A percentile compares a stretch with the other conserved stretches of the same genome.
Evolutionary conservation across 2,113 vertebrate genomes (phyloP).

Genomic region (Rattus rattus): DNA sequence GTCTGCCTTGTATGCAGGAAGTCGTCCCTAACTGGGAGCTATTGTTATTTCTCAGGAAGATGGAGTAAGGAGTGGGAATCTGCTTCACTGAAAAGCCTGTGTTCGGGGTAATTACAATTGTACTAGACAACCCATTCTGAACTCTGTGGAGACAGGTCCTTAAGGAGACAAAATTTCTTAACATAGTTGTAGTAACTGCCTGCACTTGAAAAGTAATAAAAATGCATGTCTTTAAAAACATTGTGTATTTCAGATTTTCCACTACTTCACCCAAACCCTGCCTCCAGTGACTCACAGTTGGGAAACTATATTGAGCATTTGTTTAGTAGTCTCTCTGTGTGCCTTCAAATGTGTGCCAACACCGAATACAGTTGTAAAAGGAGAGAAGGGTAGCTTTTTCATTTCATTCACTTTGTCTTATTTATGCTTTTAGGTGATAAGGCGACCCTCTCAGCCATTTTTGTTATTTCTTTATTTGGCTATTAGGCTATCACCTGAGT

Average conservation of each 20-base stretch:
- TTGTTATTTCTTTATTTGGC: constrained; percentile 4
- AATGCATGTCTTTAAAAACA: constrained; percentile 66
- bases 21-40: constrained; percentile 5
- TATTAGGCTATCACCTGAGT: constrained; percentile 30
- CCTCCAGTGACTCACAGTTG: constrained; percentile 55
- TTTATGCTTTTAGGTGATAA: constrained; percentile 23
- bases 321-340: not conserved
- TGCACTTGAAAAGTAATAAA: constrained; percentile 65
- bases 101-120: constrained; percentile 40
- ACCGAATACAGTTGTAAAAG: constrained; percentile 42
- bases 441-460: not conserved
- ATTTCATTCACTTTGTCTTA: not conserved
- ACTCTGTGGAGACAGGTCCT: not conserved
- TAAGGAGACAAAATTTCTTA: constrained; percentile 35
- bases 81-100: constrained; percentile 35
- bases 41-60: constrained; percentile 53
- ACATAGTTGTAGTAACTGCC: constrained; percentile 42
- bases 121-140: constrained; percentile 53
- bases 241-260: constrained; percentile 66
- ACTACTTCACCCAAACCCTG: constrained; percentile 45
- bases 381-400: not conserved
- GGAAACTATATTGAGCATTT: not conserved
- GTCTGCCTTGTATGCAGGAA: not conserved
- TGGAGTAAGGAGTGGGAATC: not conserved
- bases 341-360: constrained; percentile 40